Base-by-base conservation (phyloP, 2,888 invertebrate species). In the Caenorhabditis uteleia region DNA sequence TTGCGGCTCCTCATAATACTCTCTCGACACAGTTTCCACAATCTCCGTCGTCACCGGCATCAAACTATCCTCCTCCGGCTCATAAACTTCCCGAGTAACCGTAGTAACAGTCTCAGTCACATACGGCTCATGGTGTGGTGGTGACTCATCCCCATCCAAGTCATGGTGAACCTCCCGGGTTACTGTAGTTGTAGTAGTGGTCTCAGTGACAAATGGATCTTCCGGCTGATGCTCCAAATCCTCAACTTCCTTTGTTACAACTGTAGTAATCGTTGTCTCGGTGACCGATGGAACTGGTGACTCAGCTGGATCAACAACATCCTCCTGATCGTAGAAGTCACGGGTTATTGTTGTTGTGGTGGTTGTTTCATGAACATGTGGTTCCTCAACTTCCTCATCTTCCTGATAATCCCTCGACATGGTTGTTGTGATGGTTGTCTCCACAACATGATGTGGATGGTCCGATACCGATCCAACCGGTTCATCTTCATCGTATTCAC, bases 321-420 rank as follows among this genome's bases (percentile, higher is more conserved):
- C 39, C n/a, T n/a, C n/a, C n/a, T n/a, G n/a, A 8, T 38, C 48
- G n/a, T 36, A 18, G 38, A 27, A 51, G 46, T 58, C 58, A 29
- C 54, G 53, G 21, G 36, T 44, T 8, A 49, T 54, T 2, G 64
- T 58, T 10, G 57, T 43, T 20, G 47, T 47, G 6, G 43, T 48
- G 2, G 33, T 46, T 14, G 46, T 46, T 14, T 46, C 46, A n/a
- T 23, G 8, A n/a, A 46, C 21, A 23, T 31, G 46, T 42, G 42
- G 25, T 25, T 25, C 42, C 20, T 50, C 55, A 21, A 33, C 44
- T 33, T 36, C 34, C 39, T 48, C 26, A 10, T 44, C 26, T 10
- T 43, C 56, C 12, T 18, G 38, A 2, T 42, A 27, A 6, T 53
- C 53, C 18, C 40, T 38, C 7, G 36, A 29, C 0, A 48, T 44